A percentile compares a stretch with the other conserved stretches of the same genome.
Evolutionary conservation across 2,888 invertebrate species (phyloP).

Genomic region (Troides helena): DNA sequence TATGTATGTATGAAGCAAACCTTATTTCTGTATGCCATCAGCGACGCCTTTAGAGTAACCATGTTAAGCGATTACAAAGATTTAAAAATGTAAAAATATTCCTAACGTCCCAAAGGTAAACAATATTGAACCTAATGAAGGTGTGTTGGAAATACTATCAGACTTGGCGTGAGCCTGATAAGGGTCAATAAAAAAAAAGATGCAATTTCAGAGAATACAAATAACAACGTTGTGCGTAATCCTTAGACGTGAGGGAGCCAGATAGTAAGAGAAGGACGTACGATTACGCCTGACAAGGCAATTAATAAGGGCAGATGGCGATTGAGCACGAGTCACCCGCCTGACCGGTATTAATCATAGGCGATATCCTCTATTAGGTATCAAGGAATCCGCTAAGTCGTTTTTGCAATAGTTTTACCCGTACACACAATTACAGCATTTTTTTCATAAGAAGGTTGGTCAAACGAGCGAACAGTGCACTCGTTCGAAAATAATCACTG

Average conservation of each 20-base stretch:
- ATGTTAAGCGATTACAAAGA: too few relatives aligned
- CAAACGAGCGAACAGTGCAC: too few relatives aligned
- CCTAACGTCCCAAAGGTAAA: too few relatives aligned
- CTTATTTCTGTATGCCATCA: too few relatives aligned
- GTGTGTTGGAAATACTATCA: too few relatives aligned
- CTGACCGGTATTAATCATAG: conserved; percentile 77
- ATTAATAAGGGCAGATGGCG: conserved; percentile 79
- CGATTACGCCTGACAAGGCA: conserved; percentile 77
- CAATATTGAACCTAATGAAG: too few relatives aligned
- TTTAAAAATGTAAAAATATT: too few relatives aligned
- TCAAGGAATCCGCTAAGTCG: conserved; percentile 27
- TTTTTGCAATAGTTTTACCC: neutral
- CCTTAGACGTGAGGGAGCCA: conserved; percentile 37
- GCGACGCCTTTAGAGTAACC: too few relatives aligned
- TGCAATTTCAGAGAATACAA: conserved; percentile 13
- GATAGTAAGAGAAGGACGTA: conserved; percentile 63
- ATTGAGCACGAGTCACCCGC: conserved; percentile 77
- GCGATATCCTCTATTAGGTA: conserved; percentile 55
- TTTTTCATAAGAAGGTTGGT: too few relatives aligned
- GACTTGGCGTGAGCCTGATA: neutral
- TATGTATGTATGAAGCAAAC: too few relatives aligned
- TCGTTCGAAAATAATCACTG: too few relatives aligned
- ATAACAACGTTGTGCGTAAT: conserved; percentile 28
- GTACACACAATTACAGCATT: neutral
- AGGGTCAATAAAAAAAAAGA: neutral